Conservation (phyloP, 1,140 invertebrate species). For the Pissodes strobi region DNA sequence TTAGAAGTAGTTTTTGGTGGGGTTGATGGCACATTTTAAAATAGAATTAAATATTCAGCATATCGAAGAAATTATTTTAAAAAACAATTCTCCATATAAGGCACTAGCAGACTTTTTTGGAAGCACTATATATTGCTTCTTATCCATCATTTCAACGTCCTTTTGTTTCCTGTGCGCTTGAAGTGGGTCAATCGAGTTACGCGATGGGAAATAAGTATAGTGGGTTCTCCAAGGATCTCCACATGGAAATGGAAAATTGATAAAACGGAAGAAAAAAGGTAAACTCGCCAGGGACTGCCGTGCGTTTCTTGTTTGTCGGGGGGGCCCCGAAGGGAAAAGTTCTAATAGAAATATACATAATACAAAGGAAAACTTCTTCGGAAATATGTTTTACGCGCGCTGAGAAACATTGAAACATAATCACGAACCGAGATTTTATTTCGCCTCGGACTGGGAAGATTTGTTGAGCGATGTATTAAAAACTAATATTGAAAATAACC, state of each 20-base stretch:
- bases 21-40: too few species aligned
- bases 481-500: too few species aligned
- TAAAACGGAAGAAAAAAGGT: conserved; percentile 26
- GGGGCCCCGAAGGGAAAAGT: conserved; percentile 10
- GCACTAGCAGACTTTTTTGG: too few species aligned
- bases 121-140: too few species aligned
- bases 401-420: neutral
- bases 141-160: too few species aligned
- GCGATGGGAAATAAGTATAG: conserved; percentile 25
- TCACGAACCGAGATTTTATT: too few species aligned
- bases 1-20: too few species aligned
- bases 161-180: neutral
- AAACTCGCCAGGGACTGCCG: conserved; percentile 15
- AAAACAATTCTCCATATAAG: too few species aligned
- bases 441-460: too few species aligned
- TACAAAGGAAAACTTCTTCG: conserved; percentile 9
- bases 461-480: too few species aligned
- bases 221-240: conserved; percentile 15
- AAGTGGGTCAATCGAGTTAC: conserved; percentile 23
- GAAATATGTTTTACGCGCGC: conserved; percentile 19
- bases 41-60: too few species aligned
- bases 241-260: conserved; percentile 28
- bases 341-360: conserved; percentile 33
- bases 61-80: too few species aligned
- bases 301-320: conserved; percentile 21